Evolutionary conservation across 2,113 vertebrate genomes (phyloP).

Genomic region (Ginglymostoma cirratum): DNA sequence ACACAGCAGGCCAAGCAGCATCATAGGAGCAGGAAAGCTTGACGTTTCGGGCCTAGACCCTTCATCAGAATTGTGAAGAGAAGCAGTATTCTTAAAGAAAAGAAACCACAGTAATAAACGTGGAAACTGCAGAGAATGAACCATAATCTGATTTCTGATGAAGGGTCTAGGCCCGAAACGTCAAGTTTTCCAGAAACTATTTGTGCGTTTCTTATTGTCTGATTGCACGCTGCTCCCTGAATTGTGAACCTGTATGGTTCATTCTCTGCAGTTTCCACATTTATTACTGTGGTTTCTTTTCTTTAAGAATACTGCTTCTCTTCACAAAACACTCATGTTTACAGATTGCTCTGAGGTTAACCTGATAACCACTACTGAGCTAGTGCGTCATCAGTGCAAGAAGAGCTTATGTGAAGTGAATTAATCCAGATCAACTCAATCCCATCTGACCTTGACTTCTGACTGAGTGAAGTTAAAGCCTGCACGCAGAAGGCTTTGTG

Average conservation of each 20-base stretch:
- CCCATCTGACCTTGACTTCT: background rate
- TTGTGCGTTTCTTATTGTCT: background rate
- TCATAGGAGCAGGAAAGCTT: too few relatives aligned
- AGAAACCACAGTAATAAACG: too few relatives aligned
- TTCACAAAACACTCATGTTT: background rate
- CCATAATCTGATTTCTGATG: too few relatives aligned
- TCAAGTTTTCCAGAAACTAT: background rate
- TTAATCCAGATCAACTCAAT: slow-evolving; percentile 10
- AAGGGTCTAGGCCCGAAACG: too few relatives aligned
- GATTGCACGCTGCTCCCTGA: background rate
- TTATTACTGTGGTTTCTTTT: background rate
- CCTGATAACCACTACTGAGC: background rate
- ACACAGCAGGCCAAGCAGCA: too few relatives aligned
- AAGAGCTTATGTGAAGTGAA: slow-evolving; percentile 19
- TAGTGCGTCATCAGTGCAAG: background rate
- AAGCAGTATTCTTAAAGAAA: too few relatives aligned
- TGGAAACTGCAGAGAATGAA: too few relatives aligned
- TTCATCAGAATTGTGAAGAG: too few relatives aligned
- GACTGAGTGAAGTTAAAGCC: background rate
- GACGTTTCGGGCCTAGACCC: too few relatives aligned
- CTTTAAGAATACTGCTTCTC: background rate
- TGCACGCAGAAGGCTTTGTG: background rate
- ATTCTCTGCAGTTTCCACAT: background rate
- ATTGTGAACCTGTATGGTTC: background rate
- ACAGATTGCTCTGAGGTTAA: background rate